Evolutionary conservation across 1,140 invertebrate species (phyloP), one percentile per base, ranked within the genome.

Genomic region (Plodia interpunctella): DNA sequence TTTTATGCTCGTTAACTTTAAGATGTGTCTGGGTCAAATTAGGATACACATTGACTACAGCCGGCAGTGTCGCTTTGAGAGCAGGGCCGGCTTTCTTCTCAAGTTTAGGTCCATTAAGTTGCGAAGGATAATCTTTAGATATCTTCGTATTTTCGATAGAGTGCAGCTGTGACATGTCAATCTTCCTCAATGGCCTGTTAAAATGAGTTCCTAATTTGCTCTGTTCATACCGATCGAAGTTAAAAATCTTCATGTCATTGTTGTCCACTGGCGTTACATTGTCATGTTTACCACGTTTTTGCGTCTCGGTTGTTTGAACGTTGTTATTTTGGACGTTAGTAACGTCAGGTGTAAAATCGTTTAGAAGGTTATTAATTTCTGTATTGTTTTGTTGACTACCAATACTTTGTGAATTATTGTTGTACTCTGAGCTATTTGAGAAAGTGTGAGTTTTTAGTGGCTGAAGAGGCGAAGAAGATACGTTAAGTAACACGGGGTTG

Each of bases 171-270:
- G 90, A 77, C 76, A 88, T 82, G 49, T 89, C 85, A 49, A 88
- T 87, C 66, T 90, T 90, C 62, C 83, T 80, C 50, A 89, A 62
- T 44, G 84, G 74, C 55, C 77, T 79, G 60, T 70, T 70, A 66
- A 74, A 88, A 55, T 81, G 73, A 70, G 52, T 76, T 44, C 74
- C 62, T 54, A 83, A 64, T 71, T 83, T 90, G 25, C 70, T 88
- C 68, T 89, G 83, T 72, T 90, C 90, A 32, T 90, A 90, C 17
- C 82, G 80, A 74, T 90, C 90, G 51, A 90, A 90, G 66, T 90
- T 90, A 68, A 90, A 90, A 70, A 90, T 84, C 79, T 90, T 88
- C 21, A 90, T 77, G 51, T 86, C 86, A 44, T 89, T 72, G 59
- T 73, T 79, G 68, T 87, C 76, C 32, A 70, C 80, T 5, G 81